Evolutionary conservation across 2,113 vertebrate genomes (phyloP), one percentile per base, ranked within the genome.

Genomic region (Odontophorus gujanensis): DNA sequence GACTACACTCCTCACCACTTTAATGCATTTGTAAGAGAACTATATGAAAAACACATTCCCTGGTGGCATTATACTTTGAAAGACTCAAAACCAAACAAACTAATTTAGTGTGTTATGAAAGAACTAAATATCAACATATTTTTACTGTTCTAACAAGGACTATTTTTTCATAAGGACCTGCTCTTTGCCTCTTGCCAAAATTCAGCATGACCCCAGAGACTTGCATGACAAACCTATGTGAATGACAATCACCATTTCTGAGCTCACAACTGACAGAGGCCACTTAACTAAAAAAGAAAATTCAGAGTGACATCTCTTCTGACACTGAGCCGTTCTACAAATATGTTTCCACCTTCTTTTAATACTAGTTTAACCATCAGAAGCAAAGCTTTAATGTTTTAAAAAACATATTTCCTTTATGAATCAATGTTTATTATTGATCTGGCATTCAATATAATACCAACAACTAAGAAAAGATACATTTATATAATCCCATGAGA

Each of bases 11-110:
- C 47, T 47, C 38, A 95, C 89, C 85, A 90, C 48, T 88, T 86
- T 28, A 92, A 85, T 89, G 34, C 81, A 96, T 75, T 28, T 88
- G 86, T 69, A 95, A 94, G 80, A 61, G 83, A 93, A 90, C 87
- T 85, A 97, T 92, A 96, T 94, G 97, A 97, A 95, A 97, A 97
- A 97, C 96, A 97, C 91, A 95, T 91, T 95, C 89, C 55, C 81
- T 94, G 88, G 95, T 94, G 97, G 95, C 95, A 96, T 95, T 83
- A 83, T 59, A 62, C 77, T 96, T 97, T 92, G 81, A 96, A 95
- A 93, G 96, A 85, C 91, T 84, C 18, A 95, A 96, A 97, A 97
- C 81, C 95, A 97, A 97, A 98, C 95, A 96, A 96, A 97, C 98
- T 95, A 96, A 96, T 94, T 81, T 89, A 90, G 90, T 57, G 85